Evolutionary conservation across 2,113 vertebrate species (phyloP).

Genomic region (Aleadryas rufinucha): DNA sequence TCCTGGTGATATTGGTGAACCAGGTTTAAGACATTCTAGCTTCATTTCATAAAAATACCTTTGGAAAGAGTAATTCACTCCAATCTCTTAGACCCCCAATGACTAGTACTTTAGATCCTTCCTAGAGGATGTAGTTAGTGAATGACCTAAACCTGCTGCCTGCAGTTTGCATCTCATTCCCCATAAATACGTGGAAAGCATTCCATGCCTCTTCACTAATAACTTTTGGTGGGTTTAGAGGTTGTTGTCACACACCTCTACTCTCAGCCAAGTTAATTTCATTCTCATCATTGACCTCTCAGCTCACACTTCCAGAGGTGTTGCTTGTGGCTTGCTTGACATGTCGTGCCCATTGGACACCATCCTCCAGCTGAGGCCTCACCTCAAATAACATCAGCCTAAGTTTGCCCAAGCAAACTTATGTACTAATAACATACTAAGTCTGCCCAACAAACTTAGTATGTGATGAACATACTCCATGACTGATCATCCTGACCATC

Average conservation of each 20-base stretch:
- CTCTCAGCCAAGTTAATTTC: background rate
- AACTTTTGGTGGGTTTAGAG: background rate
- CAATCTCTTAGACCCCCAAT: background rate
- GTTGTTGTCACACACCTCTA: background rate
- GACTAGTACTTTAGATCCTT: background rate
- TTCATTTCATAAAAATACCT: background rate
- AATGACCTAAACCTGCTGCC: background rate
- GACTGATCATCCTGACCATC: background rate
- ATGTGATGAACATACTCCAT: background rate
- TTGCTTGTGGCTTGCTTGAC: background rate
- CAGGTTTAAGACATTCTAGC: background rate
- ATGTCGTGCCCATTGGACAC: background rate
- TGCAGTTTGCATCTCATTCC: background rate
- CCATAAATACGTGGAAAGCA: background rate
- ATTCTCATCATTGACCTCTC: background rate
- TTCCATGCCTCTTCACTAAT: background rate
- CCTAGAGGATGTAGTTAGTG: background rate
- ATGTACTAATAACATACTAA: too few species aligned
- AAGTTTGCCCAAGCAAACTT: background rate
- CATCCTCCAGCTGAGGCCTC: background rate
- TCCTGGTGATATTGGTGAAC: background rate
- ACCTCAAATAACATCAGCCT: background rate
- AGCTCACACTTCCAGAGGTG: background rate
- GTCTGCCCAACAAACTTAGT: too few species aligned
- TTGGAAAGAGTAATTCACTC: background rate